Conservation (phyloP, 2,888 invertebrate genomes). For the Ichneumoninae sp. region DNA sequence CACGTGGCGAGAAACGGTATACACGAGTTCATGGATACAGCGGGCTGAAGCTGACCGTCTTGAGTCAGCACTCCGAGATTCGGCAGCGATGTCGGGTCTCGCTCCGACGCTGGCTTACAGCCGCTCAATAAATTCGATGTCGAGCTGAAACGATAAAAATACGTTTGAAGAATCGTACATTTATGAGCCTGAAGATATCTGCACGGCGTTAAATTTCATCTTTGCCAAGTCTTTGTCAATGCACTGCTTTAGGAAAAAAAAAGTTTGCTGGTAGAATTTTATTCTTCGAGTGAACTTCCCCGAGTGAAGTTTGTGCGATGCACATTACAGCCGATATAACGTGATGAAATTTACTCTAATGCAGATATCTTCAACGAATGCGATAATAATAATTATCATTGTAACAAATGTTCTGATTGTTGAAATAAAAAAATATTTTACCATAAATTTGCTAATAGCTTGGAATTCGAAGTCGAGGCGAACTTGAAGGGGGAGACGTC, state of each 20-base stretch:
- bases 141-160: conserved; percentile 77
- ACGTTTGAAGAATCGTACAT: background rate
- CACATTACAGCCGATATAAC: no score
- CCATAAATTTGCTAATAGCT: conserved; percentile 76
- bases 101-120: conserved; percentile 80
- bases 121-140: conserved; percentile 85
- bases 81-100: conserved; percentile 84
- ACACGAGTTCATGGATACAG: conserved; percentile 83
- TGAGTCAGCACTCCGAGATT: conserved; percentile 84
- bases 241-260: no score
- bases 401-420: background rate
- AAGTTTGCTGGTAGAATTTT: no score
- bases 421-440: conserved; percentile 64
- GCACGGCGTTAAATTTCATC: no score
- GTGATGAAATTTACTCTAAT: no score
- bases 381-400: background rate
- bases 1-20: conserved; percentile 83
- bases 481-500: conserved; percentile 71
- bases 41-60: conserved; percentile 84
- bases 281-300: no score
- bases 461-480: conserved; percentile 71
- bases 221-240: no score
- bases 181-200: no score
- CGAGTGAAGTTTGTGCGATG: no score
- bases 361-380: background rate